Evolutionary conservation across 1,140 invertebrate genomes (phyloP), one percentile per base, ranked within the genome.

Genomic region (Drosophila funebris): DNA sequence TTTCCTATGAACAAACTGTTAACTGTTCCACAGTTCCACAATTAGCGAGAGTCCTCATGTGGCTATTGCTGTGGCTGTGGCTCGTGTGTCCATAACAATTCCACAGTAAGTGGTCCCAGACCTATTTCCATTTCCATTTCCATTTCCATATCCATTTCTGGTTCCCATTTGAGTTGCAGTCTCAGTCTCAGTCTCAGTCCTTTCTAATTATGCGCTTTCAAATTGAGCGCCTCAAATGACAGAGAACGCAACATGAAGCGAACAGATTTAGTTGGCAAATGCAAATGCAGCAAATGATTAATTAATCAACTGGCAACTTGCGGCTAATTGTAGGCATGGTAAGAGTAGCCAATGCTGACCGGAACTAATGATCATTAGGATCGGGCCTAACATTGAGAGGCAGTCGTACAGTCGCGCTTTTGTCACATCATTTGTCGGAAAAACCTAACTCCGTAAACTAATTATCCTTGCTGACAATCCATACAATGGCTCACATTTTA

Each of bases 291-390:
- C 18, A 5, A 37, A 33, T 29, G 46, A 52, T 73, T 73, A 72
- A 87, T 87, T 87, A 82, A 87, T 87, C 82, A 87, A 61, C 39
- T 68, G 58, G 58, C 44, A 76, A 81, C 61, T 80, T 79, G 72
- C 62, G 63, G 58, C 44, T 72, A 80, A 81, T 81, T 81, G 78
- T 68, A 54, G 58, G 57, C n/a, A n/a, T n/a, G n/a, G n/a, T 50
- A 64, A 43, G 31, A 39, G 52, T 44, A 24, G 43, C 54, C n/a
- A 27, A 20, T 18, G 56, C 46, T 16, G 13, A 76, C 81, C 81
- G 81, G 81, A 84, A 85, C 81, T 73, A 73, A 77, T 50, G 82
- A 87, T 78, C 83, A 87, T 87, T 87, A 85, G 81, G 31, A 41
- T 18, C 43, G 22, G 1, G 41, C 37, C 24, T 9, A 41, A 2